Percentiles rank a stretch among this genome's conserved stretches.
Conservation (phyloP, 2,888 invertebrate genomes). For the Leucozona laternaria region DNA sequence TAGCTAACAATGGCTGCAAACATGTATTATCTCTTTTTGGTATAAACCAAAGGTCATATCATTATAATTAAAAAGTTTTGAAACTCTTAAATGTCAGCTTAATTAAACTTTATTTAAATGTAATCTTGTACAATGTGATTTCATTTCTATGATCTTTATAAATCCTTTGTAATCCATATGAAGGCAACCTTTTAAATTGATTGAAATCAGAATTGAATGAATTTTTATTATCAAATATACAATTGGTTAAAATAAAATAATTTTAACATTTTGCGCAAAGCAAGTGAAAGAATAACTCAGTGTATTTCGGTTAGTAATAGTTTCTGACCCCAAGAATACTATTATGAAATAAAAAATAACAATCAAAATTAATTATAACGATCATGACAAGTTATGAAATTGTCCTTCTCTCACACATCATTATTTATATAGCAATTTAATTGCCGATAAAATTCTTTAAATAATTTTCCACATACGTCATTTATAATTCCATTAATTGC, state of each 20-base stretch:
- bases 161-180: neutral
- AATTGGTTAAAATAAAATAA: neutral
- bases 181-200: neutral
- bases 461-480: slow-evolving; percentile 49
- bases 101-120: slow-evolving; percentile 9
- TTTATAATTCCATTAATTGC: slow-evolving; percentile 45
- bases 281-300: neutral
- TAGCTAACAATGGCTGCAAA: neutral
- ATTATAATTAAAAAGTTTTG: neutral
- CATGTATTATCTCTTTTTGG: neutral
- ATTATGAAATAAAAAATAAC: neutral
- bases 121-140: neutral
- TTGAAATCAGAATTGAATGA: neutral
- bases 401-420: slow-evolving; percentile 36
- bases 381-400: slow-evolving; percentile 41
- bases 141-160: neutral
- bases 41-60: neutral
- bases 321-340: neutral
- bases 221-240: neutral
- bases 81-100: neutral
- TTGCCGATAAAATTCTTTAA: slow-evolving; percentile 33
- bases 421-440: neutral
- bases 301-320: neutral
- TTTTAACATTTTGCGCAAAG: neutral
- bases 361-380: slow-evolving; percentile 32